Percentiles rank a stretch among this genome's conserved stretches.
Evolutionary conservation across 2,888 invertebrate genomes (phyloP).

Genomic region (Herminia tarsipennalis): DNA sequence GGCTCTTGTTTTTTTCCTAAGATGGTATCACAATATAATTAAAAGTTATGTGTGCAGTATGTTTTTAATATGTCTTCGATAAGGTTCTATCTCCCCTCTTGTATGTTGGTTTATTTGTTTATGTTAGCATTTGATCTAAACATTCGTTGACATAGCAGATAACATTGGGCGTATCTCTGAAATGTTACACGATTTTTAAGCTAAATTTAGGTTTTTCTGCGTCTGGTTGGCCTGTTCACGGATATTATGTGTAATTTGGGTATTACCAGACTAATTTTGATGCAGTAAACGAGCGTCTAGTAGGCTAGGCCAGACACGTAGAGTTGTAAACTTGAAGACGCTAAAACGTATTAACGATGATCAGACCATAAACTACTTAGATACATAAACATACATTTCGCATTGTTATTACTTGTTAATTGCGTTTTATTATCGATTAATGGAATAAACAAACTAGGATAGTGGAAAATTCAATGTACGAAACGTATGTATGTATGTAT

Average conservation of each 20-base stretch:
- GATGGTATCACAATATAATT: background rate
- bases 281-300: conserved; percentile 29
- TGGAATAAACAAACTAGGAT: conserved; percentile 11
- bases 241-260: conserved; percentile 26
- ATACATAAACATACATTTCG: conserved; percentile 11
- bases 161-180: conserved; percentile 10
- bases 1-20: background rate
- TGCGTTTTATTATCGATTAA: conserved; percentile 12
- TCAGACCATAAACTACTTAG: conserved; percentile 10
- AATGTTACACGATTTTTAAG: conserved; percentile 8
- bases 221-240: conserved; percentile 5
- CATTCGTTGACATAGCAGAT: conserved; percentile 27
- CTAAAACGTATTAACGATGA: conserved; percentile 16
- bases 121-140: conserved; percentile 31
- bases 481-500: background rate
- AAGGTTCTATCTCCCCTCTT: conserved; percentile 26
- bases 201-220: background rate
- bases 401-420: conserved; percentile 13
- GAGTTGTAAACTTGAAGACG: conserved; percentile 16
- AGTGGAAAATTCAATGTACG: conserved; percentile 18
- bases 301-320: conserved; percentile 6
- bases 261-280: conserved; percentile 24
- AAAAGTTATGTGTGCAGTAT: conserved; percentile 2
- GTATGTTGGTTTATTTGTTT: conserved; percentile 31
- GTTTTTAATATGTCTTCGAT: conserved; percentile 14